phyloP scores from a whole-genome alignment of 2,888 invertebrate genomes.

The Leptopilina drosophilae region DNA sequence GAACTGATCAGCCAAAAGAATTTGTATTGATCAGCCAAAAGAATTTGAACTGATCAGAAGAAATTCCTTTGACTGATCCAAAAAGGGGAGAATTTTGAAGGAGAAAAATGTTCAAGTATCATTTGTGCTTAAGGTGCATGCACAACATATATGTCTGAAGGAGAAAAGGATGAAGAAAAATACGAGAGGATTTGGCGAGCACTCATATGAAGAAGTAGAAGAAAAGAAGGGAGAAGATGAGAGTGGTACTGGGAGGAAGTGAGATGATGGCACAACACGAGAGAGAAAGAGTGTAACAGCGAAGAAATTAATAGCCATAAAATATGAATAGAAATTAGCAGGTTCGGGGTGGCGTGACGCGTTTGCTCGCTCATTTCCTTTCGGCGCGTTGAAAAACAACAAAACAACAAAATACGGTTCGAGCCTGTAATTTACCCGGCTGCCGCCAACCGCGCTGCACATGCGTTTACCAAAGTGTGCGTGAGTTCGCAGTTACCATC shows the following conservation, averaged over 20 bases:
- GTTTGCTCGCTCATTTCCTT: conserved; percentile 78
- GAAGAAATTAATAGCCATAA: conserved; percentile 78
- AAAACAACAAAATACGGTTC: conserved; percentile 76
- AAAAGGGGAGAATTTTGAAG: too few relatives aligned
- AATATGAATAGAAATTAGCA: conserved; percentile 78
- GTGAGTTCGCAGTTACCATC: conserved; percentile 48
- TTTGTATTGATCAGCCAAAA: too few relatives aligned
- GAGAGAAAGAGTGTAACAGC: conserved; percentile 67
- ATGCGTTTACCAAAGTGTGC: conserved; percentile 33
- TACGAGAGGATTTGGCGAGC: neutral
- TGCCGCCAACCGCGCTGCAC: conserved; percentile 72
- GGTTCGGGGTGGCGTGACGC: conserved; percentile 77
- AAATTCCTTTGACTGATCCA: too few relatives aligned
- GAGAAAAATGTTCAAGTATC: too few relatives aligned
- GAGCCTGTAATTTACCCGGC: conserved; percentile 77
- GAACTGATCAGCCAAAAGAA: too few relatives aligned
- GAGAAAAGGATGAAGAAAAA: neutral
- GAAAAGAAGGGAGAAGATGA: neutral
- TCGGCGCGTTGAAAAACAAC: conserved; percentile 78
- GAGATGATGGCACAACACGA: conserved; percentile 23
- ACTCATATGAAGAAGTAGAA: neutral
- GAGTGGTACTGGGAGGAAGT: conserved; percentile 17
- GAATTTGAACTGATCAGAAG: too few relatives aligned
- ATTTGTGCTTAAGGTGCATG: too few relatives aligned
- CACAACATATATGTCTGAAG: too few relatives aligned